Evolutionary conservation across 2,797 vertebrate genomes (phyloP).

Genomic region (Gymnoscopelus microlampas): DNA sequence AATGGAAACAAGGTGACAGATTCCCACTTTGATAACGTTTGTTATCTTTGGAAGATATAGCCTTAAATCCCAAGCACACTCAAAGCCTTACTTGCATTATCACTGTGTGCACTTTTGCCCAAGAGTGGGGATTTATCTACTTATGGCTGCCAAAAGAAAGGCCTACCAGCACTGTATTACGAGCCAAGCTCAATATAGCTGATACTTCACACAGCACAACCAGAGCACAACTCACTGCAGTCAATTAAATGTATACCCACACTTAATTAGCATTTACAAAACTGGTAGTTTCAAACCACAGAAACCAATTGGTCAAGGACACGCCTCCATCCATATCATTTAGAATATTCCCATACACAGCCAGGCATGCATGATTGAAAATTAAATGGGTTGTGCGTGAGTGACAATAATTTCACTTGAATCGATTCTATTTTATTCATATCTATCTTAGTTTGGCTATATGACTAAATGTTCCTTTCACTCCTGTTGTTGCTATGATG

Average conservation of each 20-base stretch:
- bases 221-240: conserved; percentile 54
- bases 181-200: conserved; percentile 45
- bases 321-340: too few species aligned
- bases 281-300: neutral
- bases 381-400: neutral
- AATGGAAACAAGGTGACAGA: too few species aligned
- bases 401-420: neutral
- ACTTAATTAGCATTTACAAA: neutral
- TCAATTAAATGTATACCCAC: conserved; percentile 47
- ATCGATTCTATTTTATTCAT: neutral
- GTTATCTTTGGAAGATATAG: too few species aligned
- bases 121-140: conserved; percentile 78
- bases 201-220: conserved; percentile 44
- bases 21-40: too few species aligned
- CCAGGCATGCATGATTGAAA: neutral
- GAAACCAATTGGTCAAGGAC: conserved; percentile 13
- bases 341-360: neutral
- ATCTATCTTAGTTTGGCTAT: neutral
- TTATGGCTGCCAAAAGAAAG: conserved; percentile 74
- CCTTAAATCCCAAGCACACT: conserved; percentile 36
- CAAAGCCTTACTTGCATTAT: conserved; percentile 38
- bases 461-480: too few species aligned
- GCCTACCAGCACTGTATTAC: conserved; percentile 54
- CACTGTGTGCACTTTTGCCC: conserved; percentile 71
- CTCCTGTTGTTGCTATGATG: too few species aligned